Percentiles rank a stretch among this genome's conserved stretches.
phyloP scores from a whole-genome alignment of 1,140 invertebrate genomes.

The Eurosta solidaginis region DNA sequence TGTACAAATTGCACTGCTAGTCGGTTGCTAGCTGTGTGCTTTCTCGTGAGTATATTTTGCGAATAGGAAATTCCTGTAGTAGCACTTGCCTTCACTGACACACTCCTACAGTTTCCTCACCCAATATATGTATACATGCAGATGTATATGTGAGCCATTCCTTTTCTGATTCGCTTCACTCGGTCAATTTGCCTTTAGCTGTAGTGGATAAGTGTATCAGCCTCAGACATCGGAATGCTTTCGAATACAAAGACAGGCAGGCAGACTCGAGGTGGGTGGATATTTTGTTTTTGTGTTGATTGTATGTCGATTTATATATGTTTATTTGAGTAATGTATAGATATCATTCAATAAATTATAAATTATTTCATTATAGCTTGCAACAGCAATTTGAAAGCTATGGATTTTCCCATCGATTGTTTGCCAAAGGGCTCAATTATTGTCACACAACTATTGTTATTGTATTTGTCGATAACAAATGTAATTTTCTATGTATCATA shows the following conservation, averaged over 20 bases:
- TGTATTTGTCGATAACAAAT: neutral
- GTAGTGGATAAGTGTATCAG: neutral
- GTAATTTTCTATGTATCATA: neutral
- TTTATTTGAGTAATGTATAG: no score
- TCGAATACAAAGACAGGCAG: neutral
- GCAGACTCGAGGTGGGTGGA: neutral
- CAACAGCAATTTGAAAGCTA: slow-evolving; percentile 21
- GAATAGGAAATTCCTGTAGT: neutral
- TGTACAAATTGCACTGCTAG: no score
- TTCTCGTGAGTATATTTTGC: neutral
- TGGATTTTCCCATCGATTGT: slow-evolving; percentile 16
- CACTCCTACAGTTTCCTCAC: neutral
- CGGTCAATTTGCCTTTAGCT: slow-evolving; percentile 13
- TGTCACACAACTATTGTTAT: neutral
- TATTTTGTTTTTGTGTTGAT: neutral
- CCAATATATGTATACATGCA: neutral
- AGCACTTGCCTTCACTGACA: neutral
- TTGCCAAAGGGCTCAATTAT: neutral
- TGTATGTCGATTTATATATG: no score
- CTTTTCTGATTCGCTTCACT: neutral
- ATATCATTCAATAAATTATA: slow-evolving; percentile 22
- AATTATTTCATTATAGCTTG: slow-evolving; percentile 12
- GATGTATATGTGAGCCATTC: slow-evolving; percentile 4
- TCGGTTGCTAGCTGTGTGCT: neutral
- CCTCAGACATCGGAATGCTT: neutral